These are phyloP conservation scores for Hirtodrosophila cameraria DNA, from an alignment of 2,888 invertebrate species.

Conservation along the genomic window DNA sequence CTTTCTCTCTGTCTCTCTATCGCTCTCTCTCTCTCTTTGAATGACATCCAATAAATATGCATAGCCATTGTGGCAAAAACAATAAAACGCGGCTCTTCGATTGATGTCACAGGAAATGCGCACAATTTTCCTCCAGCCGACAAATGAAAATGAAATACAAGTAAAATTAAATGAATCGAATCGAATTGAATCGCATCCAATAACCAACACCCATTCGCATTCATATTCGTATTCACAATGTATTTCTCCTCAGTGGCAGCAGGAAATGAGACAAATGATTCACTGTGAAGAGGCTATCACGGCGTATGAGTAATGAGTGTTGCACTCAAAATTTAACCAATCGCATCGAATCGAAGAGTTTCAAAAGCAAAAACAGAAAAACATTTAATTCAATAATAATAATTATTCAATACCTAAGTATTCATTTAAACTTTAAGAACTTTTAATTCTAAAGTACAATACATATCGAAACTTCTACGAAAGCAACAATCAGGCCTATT, in stretches of 20 bases:
- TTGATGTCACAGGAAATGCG: constrained; percentile 68
- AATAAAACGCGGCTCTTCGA: constrained; percentile 52
- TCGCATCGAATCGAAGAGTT: constrained; percentile 2
- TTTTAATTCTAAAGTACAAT: too few species aligned
- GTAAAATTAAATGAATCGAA: constrained; percentile 29
- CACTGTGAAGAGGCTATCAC: constrained; percentile 8
- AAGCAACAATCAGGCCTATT: too few species aligned
- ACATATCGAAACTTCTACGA: too few species aligned
- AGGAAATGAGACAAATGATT: constrained; percentile 29
- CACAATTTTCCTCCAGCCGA: constrained; percentile 28
- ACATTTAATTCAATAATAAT: too few species aligned
- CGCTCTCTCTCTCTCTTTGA: neutral
- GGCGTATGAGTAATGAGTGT: constrained; percentile 32
- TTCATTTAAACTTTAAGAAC: too few species aligned
- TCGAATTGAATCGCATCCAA: constrained; percentile 17
- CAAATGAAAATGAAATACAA: constrained; percentile 1
- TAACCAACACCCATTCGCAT: constrained; percentile 4
- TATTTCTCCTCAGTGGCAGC: constrained; percentile 5
- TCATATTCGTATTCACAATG: constrained; percentile 1
- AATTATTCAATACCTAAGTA: too few species aligned
- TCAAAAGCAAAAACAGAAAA: neutral
- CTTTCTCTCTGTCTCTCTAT: neutral
- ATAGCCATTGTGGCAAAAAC: constrained; percentile 47
- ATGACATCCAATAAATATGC: constrained; percentile 42
- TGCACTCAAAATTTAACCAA: constrained; percentile 2